Evolutionary conservation across 2,113 vertebrate species (phyloP).

Genomic region (Aplodontia rufa): DNA sequence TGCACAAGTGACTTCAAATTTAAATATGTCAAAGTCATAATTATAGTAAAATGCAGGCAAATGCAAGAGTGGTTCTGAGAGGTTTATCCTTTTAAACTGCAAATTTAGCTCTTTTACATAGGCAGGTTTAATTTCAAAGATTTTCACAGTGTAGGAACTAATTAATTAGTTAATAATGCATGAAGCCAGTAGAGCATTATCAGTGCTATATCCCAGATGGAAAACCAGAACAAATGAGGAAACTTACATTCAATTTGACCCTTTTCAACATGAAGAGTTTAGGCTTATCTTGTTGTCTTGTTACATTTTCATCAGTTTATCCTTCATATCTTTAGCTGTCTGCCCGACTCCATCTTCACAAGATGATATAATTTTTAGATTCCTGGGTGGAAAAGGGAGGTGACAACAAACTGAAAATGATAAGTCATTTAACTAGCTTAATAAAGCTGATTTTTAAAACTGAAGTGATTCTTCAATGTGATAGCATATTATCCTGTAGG

Average conservation of each 20-base stretch:
- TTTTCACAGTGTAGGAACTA: conserved; percentile 78
- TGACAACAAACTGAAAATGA: background rate
- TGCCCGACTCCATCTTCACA: background rate
- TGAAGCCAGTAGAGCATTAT: conserved; percentile 78
- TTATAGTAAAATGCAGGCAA: conserved; percentile 80
- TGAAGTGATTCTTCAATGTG: background rate
- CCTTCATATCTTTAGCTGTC: background rate
- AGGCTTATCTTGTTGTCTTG: conserved; percentile 45
- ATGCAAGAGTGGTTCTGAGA: conserved; percentile 68
- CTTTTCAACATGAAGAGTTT: conserved; percentile 63
- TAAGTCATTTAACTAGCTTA: background rate
- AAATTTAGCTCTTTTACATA: conserved; percentile 81
- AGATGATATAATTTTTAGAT: background rate
- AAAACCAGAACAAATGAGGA: conserved; percentile 78
- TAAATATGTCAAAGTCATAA: conserved; percentile 80
- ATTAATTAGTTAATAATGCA: conserved; percentile 87
- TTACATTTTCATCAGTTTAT: conserved; percentile 41
- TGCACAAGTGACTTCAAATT: conserved; percentile 69
- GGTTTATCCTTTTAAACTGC: conserved; percentile 79
- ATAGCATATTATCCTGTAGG: background rate
- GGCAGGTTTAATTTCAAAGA: conserved; percentile 80
- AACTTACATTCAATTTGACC: conserved; percentile 79
- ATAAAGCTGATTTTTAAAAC: conserved; percentile 21
- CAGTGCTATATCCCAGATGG: conserved; percentile 66
- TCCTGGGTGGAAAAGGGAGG: background rate